Conservation (phyloP, 2,888 invertebrate species). For the Leucoma salicis region DNA sequence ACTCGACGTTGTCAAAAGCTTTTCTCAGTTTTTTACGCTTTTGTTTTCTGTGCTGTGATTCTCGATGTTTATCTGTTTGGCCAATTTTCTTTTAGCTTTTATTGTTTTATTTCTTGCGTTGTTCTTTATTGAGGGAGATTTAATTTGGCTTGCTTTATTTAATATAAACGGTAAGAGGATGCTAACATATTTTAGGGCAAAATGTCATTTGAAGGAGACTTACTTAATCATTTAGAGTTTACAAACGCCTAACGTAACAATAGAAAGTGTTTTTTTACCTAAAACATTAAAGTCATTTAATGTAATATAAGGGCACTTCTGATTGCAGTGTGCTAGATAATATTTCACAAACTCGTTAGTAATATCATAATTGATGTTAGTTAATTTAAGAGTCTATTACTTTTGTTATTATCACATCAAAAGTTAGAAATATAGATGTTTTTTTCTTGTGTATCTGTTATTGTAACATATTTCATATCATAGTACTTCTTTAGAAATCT, state of each 20-base stretch:
- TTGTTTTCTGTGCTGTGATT: slow-evolving; percentile 61
- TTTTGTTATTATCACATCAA: too few species aligned
- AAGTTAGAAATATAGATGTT: too few species aligned
- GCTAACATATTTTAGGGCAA: slow-evolving; percentile 31
- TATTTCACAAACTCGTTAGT: background rate
- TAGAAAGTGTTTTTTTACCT: background rate
- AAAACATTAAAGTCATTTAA: background rate
- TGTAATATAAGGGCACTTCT: background rate
- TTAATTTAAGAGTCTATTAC: too few species aligned
- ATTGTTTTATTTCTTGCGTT: slow-evolving; percentile 66
- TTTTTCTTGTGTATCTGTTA: too few species aligned
- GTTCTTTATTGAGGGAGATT: slow-evolving; percentile 55
- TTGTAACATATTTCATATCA: too few species aligned
- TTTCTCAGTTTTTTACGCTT: slow-evolving; percentile 46
- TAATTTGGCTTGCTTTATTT: slow-evolving; percentile 33
- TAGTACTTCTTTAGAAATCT: too few species aligned
- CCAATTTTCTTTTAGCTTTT: slow-evolving; percentile 63
- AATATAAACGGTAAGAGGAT: slow-evolving; percentile 31
- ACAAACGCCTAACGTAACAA: background rate
- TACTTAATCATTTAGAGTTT: slow-evolving; percentile 5
- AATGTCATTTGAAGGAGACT: slow-evolving; percentile 14
- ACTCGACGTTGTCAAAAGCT: slow-evolving; percentile 75
- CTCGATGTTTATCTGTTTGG: slow-evolving; percentile 68
- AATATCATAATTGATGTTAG: background rate
- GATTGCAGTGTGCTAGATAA: background rate